These are phyloP conservation scores for Ictalurus punctatus DNA, from an alignment of 2,113 vertebrate species.

Conservation along the genomic window DNA sequence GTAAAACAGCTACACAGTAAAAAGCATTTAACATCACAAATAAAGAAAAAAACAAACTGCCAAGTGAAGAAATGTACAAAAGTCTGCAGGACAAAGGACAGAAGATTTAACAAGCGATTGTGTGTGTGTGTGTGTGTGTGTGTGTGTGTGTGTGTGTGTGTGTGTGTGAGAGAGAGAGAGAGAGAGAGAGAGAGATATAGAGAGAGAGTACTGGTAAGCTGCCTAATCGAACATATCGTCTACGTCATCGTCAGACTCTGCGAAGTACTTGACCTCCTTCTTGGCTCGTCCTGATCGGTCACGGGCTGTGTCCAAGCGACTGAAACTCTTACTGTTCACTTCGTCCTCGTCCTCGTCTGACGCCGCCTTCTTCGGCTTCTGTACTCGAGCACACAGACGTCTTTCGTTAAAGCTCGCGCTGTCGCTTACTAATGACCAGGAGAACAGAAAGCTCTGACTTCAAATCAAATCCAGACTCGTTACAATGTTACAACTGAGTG, in stretches of 20 bases:
- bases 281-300: slow-evolving; percentile 86
- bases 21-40: slow-evolving; percentile 95
- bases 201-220: slow-evolving; percentile 47
- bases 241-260: slow-evolving; percentile 84
- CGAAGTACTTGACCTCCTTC: slow-evolving; percentile 95
- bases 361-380: slow-evolving; percentile 85
- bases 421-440: background rate
- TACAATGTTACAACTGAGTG: background rate
- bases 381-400: slow-evolving; percentile 4
- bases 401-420: background rate
- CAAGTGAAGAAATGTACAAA: slow-evolving; percentile 95
- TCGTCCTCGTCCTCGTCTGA: slow-evolving; percentile 74
- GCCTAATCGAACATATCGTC: slow-evolving; percentile 94
- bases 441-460: background rate
- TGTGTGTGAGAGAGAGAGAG: background rate
- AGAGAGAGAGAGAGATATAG: background rate
- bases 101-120: slow-evolving; percentile 65
- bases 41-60: slow-evolving; percentile 84
- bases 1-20: slow-evolving; percentile 98
- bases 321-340: slow-evolving; percentile 71
- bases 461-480: background rate
- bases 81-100: slow-evolving; percentile 85
- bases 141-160: slow-evolving; percentile 31
- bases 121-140: slow-evolving; percentile 28
- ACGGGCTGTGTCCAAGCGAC: slow-evolving; percentile 72